Percentiles rank a stretch among this genome's conserved stretches.
phyloP scores from a whole-genome alignment of 1,140 invertebrate species.

The Micrasema minimum region DNA sequence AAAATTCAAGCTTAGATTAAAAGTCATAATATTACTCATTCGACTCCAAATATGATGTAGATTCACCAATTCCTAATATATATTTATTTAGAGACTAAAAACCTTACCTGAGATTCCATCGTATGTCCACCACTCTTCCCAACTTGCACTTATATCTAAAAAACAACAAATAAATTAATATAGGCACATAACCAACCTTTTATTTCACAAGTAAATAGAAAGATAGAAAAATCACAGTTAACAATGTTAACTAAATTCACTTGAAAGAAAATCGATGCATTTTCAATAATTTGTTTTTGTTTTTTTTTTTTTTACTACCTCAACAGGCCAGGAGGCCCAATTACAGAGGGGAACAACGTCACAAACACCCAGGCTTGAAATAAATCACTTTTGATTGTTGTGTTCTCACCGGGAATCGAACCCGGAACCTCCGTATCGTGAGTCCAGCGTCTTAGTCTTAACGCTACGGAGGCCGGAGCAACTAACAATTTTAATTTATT shows the following conservation, averaged over 20 bases:
- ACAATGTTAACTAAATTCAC: not conserved
- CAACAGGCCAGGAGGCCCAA: too few relatives aligned
- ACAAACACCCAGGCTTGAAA: too few relatives aligned
- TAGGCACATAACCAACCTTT: not conserved
- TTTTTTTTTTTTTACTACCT: too few relatives aligned
- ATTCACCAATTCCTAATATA: too few relatives aligned
- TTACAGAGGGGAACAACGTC: not conserved
- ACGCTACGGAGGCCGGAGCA: too few relatives aligned
- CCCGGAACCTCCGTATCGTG: too few relatives aligned
- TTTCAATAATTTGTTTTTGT: not conserved
- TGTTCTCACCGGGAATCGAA: too few relatives aligned
- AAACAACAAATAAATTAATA: constrained; percentile 53
- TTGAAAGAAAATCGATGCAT: not conserved
- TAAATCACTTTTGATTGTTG: too few relatives aligned
- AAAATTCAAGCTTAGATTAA: too few relatives aligned
- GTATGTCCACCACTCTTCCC: constrained; percentile 96
- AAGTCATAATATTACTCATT: too few relatives aligned
- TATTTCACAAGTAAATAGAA: not conserved
- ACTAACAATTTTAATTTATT: too few relatives aligned
- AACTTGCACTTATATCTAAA: constrained; percentile 79
- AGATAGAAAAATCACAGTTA: not conserved
- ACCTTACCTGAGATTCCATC: constrained; percentile 88
- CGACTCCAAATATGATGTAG: too few relatives aligned
- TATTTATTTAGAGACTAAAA: not conserved
- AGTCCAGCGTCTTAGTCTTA: not conserved